A percentile compares a stretch with the other conserved stretches of the same genome.
Evolutionary conservation across 30 jellyfish, hydroid and myxozoan species (phyloP).

Genomic region (Hydractinia symbiolongicarpus): DNA sequence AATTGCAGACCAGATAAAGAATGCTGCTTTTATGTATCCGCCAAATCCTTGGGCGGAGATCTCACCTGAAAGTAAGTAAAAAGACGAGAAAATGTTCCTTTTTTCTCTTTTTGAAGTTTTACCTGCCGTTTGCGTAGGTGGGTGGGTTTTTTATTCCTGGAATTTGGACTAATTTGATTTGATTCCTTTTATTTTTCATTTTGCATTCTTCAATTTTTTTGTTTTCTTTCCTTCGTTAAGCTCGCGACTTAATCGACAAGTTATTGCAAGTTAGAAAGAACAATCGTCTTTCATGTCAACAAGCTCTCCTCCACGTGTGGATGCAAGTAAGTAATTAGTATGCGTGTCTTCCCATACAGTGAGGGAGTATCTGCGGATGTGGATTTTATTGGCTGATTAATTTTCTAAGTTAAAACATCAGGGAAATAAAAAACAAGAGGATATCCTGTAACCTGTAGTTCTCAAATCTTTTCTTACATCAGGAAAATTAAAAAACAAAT

Average conservation of each 20-base stretch:
- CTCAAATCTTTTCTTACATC: no score
- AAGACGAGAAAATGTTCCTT: no score
- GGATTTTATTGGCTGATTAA: not conserved
- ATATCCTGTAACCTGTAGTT: no score
- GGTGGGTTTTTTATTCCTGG: not conserved
- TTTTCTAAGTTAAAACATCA: not conserved
- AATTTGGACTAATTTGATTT: not conserved
- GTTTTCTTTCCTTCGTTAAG: conserved; percentile 32
- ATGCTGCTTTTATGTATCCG: conserved; percentile 98
- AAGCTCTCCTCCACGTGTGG: conserved; percentile 93
- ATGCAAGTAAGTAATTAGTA: conserved; percentile 64
- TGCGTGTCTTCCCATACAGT: not conserved
- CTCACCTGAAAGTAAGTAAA: conserved; percentile 69
- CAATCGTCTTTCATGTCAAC: conserved; percentile 84
- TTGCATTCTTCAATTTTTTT: not conserved
- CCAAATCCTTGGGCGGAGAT: conserved; percentile 99
- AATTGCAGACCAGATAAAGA: conserved; percentile 91
- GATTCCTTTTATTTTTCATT: not conserved
- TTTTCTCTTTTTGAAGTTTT: not conserved
- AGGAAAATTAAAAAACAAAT: no score
- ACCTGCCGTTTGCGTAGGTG: not conserved
- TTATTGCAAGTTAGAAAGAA: conserved; percentile 82
- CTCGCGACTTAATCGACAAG: conserved; percentile 79
- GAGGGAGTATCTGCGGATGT: not conserved
- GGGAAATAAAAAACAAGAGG: no score